These are phyloP conservation scores for Octonoba sinensis DNA, from an alignment of 2,888 invertebrate genomes.

Conservation along the genomic window DNA sequence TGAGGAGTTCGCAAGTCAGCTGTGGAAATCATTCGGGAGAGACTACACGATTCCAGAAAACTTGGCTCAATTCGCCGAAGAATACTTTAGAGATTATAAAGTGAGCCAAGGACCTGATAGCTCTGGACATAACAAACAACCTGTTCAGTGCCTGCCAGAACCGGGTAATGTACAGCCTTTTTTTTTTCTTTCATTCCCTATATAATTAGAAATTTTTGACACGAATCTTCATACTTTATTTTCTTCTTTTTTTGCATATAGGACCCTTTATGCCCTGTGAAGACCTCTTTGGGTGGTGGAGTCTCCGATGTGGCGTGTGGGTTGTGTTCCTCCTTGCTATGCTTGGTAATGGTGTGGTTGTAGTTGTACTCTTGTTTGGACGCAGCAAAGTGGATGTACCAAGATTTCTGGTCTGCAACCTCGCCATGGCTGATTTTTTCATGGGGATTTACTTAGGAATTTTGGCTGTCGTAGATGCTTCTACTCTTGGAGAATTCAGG, in stretches of 20 bases:
- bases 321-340: slow-evolving; percentile 94
- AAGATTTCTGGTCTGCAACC: slow-evolving; percentile 94
- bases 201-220: too few relatives aligned
- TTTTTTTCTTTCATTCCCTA: too few relatives aligned
- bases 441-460: slow-evolving; percentile 95
- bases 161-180: slow-evolving; percentile 67
- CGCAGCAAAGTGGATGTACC: slow-evolving; percentile 96
- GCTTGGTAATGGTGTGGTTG: slow-evolving; percentile 95
- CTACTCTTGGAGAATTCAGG: slow-evolving; percentile 94
- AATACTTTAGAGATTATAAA: slow-evolving; percentile 76
- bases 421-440: slow-evolving; percentile 96
- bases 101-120: slow-evolving; percentile 61
- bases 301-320: slow-evolving; percentile 96
- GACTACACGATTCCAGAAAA: slow-evolving; percentile 78
- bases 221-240: too few relatives aligned
- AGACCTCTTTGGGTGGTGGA: slow-evolving; percentile 98
- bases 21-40: slow-evolving; percentile 80
- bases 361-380: slow-evolving; percentile 91
- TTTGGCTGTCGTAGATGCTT: slow-evolving; percentile 94
- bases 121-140: slow-evolving; percentile 51
- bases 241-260: slow-evolving; percentile 70
- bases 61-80: slow-evolving; percentile 80
- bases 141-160: slow-evolving; percentile 68
- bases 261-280: slow-evolving; percentile 95
- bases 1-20: slow-evolving; percentile 79